phyloP scores from a whole-genome alignment of 1,140 invertebrate species.

The Macrobrachium rosenbergii region DNA sequence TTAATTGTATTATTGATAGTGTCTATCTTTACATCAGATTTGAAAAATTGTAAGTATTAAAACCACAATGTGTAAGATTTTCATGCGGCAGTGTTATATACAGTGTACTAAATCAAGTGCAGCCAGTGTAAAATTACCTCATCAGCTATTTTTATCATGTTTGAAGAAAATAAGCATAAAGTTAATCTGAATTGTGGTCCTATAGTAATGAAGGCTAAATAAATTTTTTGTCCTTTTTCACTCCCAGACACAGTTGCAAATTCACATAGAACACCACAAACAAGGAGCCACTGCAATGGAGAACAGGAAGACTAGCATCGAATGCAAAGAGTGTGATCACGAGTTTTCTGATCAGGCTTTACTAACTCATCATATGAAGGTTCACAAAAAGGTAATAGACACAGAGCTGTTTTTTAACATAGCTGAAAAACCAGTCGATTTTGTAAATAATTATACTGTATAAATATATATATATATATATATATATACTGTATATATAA shows the following conservation, averaged over 20 bases:
- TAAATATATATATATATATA: background rate
- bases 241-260: conserved; percentile 35
- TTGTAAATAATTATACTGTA: background rate
- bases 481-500: too few relatives aligned
- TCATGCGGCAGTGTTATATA: too few relatives aligned
- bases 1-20: too few relatives aligned
- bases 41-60: too few relatives aligned
- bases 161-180: too few relatives aligned
- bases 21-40: too few relatives aligned
- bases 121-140: too few relatives aligned
- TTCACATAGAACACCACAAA: conserved; percentile 36
- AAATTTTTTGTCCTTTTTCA: background rate
- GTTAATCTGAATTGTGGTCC: background rate
- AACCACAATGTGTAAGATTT: too few relatives aligned
- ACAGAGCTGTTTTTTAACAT: background rate
- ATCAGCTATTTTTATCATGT: too few relatives aligned
- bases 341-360: conserved; percentile 38
- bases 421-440: background rate
- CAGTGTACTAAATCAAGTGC: too few relatives aligned
- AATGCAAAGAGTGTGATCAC: conserved; percentile 41
- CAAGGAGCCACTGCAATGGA: background rate
- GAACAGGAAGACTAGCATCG: conserved; percentile 30
- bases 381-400: conserved; percentile 21
- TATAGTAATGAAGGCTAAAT: background rate
- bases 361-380: conserved; percentile 50